Conservation (phyloP, 1,140 invertebrate species). For the Panagrolaimus sp. region DNA sequence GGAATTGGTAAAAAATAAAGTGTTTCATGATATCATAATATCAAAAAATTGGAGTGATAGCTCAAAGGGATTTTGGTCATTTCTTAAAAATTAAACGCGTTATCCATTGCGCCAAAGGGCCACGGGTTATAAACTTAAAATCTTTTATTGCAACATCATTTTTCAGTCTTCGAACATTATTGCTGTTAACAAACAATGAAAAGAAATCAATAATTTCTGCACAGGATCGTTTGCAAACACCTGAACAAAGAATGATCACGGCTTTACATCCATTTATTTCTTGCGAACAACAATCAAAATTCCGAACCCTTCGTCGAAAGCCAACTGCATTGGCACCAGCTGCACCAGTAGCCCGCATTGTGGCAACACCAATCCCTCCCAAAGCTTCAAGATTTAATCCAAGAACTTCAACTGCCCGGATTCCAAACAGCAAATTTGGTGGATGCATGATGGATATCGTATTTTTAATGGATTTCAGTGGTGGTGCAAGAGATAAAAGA, state of each 20-base stretch:
- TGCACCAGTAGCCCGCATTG: background rate
- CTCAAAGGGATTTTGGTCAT: too few species aligned
- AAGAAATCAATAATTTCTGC: background rate
- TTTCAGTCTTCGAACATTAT: background rate
- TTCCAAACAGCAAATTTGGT: background rate
- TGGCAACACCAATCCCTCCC: background rate
- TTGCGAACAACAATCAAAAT: background rate
- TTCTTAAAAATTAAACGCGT: too few species aligned
- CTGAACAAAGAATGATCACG: background rate
- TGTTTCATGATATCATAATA: too few species aligned
- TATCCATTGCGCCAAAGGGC: too few species aligned
- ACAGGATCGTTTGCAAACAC: background rate
- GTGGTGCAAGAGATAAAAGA: constrained; percentile 9
- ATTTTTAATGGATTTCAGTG: constrained; percentile 7
- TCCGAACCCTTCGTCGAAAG: background rate
- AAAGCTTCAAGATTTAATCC: background rate
- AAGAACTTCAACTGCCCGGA: background rate
- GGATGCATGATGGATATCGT: background rate
- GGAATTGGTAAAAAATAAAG: too few species aligned
- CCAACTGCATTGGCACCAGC: background rate
- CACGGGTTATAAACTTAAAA: too few species aligned
- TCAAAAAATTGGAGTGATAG: too few species aligned
- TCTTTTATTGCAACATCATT: too few species aligned
- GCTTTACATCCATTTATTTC: background rate
- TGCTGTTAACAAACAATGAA: background rate